A percentile compares a stretch with the other conserved stretches of the same genome.
These are phyloP conservation scores for Fundulus diaphanus DNA, from an alignment of 2,797 vertebrate species.

Conservation along the genomic window DNA sequence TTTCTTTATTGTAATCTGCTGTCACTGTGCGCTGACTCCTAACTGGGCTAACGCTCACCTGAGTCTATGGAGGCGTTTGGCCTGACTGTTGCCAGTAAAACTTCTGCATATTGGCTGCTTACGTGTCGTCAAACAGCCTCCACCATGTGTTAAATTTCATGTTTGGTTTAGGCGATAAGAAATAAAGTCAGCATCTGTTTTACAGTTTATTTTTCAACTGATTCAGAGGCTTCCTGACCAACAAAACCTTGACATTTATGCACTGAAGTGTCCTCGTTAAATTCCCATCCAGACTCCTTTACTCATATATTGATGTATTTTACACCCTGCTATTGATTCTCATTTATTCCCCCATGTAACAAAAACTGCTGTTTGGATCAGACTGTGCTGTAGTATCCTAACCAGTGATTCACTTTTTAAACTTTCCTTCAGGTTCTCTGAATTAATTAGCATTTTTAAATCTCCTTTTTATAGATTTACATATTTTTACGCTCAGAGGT, in stretches of 20 bases:
- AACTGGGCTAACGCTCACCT: constrained; percentile 11
- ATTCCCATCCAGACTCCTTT: no score
- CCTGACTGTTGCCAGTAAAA: background rate
- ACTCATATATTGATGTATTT: no score
- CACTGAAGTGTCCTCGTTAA: no score
- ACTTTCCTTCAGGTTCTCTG: background rate
- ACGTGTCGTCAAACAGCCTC: background rate
- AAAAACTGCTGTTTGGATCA: no score
- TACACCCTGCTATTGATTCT: no score
- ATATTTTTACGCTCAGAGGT: background rate
- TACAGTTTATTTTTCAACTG: background rate
- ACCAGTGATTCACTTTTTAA: no score
- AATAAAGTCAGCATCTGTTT: background rate
- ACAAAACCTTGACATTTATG: background rate
- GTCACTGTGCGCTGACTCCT: background rate
- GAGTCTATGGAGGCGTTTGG: background rate
- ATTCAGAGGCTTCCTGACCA: constrained; percentile 1
- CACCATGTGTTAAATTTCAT: background rate
- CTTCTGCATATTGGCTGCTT: background rate
- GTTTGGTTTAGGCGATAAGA: background rate
- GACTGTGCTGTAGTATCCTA: no score
- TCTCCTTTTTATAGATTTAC: background rate
- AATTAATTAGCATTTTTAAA: background rate
- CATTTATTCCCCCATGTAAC: no score
- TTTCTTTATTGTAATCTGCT: constrained; percentile 19